Base-by-base conservation (phyloP, 2,797 vertebrate genomes). In the Sebastes goodei region DNA sequence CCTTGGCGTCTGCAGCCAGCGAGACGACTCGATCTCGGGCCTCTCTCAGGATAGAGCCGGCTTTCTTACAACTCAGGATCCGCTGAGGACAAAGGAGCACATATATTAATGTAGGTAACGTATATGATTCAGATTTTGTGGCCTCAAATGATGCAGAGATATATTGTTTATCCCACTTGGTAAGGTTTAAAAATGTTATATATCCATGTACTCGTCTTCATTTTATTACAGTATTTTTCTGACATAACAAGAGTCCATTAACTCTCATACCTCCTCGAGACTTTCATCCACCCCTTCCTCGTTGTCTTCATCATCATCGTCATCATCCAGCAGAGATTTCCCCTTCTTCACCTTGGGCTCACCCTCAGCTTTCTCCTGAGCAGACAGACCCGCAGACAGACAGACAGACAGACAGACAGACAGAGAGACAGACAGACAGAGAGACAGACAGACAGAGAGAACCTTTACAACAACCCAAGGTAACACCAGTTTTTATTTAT, bases 21-120 rank as follows among this genome's bases (percentile, higher is more conserved):
- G 96, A 97, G 57, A 99, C 97, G 9, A 99, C 94, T 55, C 98
- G 89, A 81, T 98, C 97, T 79, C 97, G 95, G 89, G 97, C 96
- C 84, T 98, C 96, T 76, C 99, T 93, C 91, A 99, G 95, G 87
- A 99, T 84, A 80, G 98, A 98, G 5, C 99, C 99, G 14, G 86
- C 96, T 87, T 98, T 98, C 81, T 61, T 94, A 90, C 97, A 99
- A 3, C 92, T 96, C 57, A 99, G 35, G 3, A 99, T 96, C 67
- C 96, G 96, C 98, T 99, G 71, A 74, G 11, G 21, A 42, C 2
- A 25, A 4, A 38, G 33, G 35, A 29, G 10, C n/a, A 53, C 2
- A 20, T 1, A 64, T 27, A 27, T 64, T 15, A 27, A 55, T 0
- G 10, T 29, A n/a, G 7, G 21, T 62, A 5, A 49, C 2, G 8